Evolutionary conservation across 2,888 invertebrate genomes (phyloP).

Genomic region (Ctenicera cuprea): DNA sequence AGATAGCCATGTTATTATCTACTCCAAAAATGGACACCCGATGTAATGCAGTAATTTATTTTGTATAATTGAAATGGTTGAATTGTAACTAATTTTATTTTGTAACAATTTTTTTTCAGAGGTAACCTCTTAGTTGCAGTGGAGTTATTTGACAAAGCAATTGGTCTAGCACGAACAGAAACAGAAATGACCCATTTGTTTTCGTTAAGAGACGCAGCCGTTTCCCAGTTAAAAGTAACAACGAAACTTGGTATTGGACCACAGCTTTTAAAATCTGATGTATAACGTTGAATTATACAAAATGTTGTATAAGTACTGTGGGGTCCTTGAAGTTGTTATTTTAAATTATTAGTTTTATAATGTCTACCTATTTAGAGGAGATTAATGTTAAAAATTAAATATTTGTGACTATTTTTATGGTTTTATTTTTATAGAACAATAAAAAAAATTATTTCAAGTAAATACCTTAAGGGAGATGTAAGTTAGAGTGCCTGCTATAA

Average conservation of each 20-base stretch:
- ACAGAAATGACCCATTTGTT: conserved; percentile 94
- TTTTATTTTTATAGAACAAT: no score
- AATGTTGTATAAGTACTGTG: conserved; percentile 1
- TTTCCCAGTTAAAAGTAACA: conserved; percentile 90
- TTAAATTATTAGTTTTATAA: conserved; percentile 4
- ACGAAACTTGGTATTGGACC: conserved; percentile 80
- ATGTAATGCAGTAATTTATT: no score
- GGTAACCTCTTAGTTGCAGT: conserved; percentile 89
- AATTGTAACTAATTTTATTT: no score
- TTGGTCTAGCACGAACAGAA: conserved; percentile 89
- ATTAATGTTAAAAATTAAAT: conserved; percentile 7
- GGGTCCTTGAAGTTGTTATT: no score
- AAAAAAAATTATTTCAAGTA: no score
- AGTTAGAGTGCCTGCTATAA: no score
- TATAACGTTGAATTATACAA: neutral
- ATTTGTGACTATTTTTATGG: neutral
- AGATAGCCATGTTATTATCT: no score
- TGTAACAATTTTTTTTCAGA: conserved; percentile 74
- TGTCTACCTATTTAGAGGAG: neutral
- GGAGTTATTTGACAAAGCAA: conserved; percentile 91
- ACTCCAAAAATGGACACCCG: no score
- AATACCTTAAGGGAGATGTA: no score
- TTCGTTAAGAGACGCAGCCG: conserved; percentile 91
- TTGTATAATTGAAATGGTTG: no score
- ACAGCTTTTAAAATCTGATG: conserved; percentile 44